phyloP scores from a whole-genome alignment of 1,140 invertebrate species.

The Doryteuthis pealeii region DNA sequence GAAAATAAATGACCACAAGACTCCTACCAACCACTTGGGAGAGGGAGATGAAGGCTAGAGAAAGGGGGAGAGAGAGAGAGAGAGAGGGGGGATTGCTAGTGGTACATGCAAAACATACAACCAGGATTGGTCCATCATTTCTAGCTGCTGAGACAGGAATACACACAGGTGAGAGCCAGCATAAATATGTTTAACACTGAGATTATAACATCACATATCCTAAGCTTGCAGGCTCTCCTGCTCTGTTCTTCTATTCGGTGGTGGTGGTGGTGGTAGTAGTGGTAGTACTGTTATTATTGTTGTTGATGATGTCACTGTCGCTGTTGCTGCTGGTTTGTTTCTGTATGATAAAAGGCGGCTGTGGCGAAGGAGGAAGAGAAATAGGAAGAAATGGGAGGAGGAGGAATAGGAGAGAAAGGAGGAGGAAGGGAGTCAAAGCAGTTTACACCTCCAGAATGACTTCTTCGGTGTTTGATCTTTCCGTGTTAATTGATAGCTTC shows the following conservation, averaged over 20 bases:
- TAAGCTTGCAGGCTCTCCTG: too few species aligned
- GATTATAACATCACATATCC: too few species aligned
- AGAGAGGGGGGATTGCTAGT: too few species aligned
- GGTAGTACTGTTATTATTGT: not conserved
- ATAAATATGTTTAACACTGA: too few species aligned
- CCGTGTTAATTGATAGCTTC: conserved; percentile 36
- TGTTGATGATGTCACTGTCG: not conserved
- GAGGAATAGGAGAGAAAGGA: not conserved
- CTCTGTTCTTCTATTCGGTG: too few species aligned
- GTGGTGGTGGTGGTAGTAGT: not conserved
- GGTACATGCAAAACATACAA: too few species aligned
- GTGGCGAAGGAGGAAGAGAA: conserved; percentile 18
- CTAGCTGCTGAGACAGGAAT: too few species aligned
- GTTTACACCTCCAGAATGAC: conserved; percentile 48
- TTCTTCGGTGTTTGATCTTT: conserved; percentile 44
- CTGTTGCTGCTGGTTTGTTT: conserved; percentile 4
- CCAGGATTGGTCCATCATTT: too few species aligned
- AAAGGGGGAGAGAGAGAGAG: too few species aligned
- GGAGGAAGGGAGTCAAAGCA: conserved; percentile 40
- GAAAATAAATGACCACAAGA: too few species aligned
- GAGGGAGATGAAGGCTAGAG: too few species aligned
- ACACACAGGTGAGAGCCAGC: not conserved
- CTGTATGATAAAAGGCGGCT: conserved; percentile 22
- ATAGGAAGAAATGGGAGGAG: not conserved
- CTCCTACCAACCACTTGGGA: too few species aligned